A percentile compares a stretch with the other conserved stretches of the same genome.
Conservation (phyloP, 2,797 vertebrate genomes). For the Halcyon badia region DNA sequence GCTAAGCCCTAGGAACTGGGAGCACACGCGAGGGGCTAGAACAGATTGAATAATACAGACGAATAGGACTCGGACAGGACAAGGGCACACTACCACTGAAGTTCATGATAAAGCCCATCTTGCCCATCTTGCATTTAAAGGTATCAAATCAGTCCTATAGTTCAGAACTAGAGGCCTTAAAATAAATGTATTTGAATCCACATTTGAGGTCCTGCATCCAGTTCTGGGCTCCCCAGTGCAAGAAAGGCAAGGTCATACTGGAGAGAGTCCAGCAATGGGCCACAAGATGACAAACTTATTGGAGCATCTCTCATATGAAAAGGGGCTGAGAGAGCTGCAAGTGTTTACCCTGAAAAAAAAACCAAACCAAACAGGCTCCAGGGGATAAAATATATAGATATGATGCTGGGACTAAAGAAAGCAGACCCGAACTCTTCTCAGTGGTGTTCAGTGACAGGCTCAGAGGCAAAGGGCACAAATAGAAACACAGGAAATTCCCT, state of each 20-base stretch:
- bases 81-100: neutral
- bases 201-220: too few species aligned
- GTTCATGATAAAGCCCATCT: neutral
- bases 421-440: neutral
- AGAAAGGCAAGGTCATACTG: neutral
- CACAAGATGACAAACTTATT: neutral
- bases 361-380: neutral
- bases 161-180: neutral
- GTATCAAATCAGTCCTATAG: neutral
- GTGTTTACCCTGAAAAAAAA: neutral
- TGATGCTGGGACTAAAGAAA: neutral
- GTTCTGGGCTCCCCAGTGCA: neutral
- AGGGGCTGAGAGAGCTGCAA: accelerated
- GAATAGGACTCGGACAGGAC: neutral
- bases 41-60: neutral
- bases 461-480: neutral
- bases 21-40: neutral
- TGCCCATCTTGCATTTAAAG: neutral
- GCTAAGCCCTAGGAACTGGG: neutral
- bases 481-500: neutral
- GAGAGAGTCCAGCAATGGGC: neutral
- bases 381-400: neutral
- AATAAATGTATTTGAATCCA: neutral
- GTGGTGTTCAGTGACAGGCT: neutral
- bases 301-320: neutral